Percentiles rank a stretch among this genome's conserved stretches.
These are phyloP conservation scores for Falco rusticolus DNA, from an alignment of 2,797 vertebrate species.

Conservation along the genomic window DNA sequence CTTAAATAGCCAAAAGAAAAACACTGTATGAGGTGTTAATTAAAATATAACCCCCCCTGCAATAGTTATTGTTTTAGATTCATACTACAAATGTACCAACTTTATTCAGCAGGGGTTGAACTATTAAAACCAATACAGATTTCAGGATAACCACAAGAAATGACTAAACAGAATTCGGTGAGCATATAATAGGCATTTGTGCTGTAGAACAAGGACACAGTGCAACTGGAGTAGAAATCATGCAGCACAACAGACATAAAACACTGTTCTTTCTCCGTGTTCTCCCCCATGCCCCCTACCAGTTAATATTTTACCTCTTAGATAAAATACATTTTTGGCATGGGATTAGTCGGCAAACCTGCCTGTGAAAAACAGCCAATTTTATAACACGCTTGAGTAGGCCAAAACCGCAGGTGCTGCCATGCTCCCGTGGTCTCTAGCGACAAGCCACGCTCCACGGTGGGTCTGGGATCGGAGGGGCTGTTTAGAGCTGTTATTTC, in stretches of 20 bases:
- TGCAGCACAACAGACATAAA: not conserved
- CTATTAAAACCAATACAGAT: not conserved
- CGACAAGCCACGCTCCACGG: not conserved
- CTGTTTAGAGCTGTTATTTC: not conserved
- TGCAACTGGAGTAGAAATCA: not conserved
- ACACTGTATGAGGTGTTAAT: not conserved
- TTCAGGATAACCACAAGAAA: not conserved
- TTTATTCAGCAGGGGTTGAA: not conserved
- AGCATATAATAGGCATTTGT: not conserved
- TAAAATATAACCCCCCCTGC: not conserved
- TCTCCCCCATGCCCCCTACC: not conserved
- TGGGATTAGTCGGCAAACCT: not conserved
- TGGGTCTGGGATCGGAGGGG: not conserved
- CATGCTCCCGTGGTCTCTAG: not conserved
- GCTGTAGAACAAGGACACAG: not conserved
- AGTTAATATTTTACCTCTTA: not conserved
- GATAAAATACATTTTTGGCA: not conserved
- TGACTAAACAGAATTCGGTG: not conserved
- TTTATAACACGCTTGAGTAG: not conserved
- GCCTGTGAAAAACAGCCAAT: not conserved
- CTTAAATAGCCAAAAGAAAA: not conserved
- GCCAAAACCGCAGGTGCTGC: slow-evolving; percentile 8
- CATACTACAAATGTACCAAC: not conserved
- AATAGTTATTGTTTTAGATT: not conserved
- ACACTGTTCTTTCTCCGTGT: not conserved